Percentiles rank a stretch among this genome's conserved stretches.
These are phyloP conservation scores for Leptodactylus fallax DNA, from an alignment of 2,797 vertebrate genomes.

Conservation along the genomic window DNA sequence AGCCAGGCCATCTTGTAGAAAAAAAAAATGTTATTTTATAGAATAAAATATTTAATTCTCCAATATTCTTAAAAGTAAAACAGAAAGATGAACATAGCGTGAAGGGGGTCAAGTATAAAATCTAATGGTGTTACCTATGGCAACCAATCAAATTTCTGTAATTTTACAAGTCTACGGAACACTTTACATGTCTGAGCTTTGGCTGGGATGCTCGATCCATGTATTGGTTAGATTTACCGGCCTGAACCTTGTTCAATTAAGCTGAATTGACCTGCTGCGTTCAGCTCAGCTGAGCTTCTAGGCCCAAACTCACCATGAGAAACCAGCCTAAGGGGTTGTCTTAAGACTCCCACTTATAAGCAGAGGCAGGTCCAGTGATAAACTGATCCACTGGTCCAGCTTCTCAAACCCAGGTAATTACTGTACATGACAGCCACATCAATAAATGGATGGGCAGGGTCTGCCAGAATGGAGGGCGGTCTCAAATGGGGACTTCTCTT, in stretches of 20 bases:
- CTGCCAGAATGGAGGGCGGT: neutral
- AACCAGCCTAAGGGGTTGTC: no score
- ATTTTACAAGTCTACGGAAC: no score
- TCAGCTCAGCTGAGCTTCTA: no score
- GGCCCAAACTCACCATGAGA: no score
- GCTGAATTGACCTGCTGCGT: no score
- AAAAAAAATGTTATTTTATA: neutral
- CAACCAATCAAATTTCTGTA: neutral
- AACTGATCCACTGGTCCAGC: neutral
- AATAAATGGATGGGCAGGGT: no score
- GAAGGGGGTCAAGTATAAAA: neutral
- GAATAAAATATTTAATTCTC: neutral
- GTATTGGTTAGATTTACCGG: no score
- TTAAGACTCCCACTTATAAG: neutral
- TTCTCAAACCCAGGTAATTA: neutral
- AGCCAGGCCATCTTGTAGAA: constrained; percentile 1
- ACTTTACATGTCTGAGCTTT: no score
- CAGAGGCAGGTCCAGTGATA: neutral
- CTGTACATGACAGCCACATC: neutral
- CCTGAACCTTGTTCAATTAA: no score
- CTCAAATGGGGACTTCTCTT: neutral
- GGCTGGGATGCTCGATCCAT: no score
- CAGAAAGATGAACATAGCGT: neutral
- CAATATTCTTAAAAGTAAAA: neutral
- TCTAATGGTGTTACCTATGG: neutral